phyloP scores from a whole-genome alignment of 2,888 invertebrate species.

The Polyommatus iphigenia region DNA sequence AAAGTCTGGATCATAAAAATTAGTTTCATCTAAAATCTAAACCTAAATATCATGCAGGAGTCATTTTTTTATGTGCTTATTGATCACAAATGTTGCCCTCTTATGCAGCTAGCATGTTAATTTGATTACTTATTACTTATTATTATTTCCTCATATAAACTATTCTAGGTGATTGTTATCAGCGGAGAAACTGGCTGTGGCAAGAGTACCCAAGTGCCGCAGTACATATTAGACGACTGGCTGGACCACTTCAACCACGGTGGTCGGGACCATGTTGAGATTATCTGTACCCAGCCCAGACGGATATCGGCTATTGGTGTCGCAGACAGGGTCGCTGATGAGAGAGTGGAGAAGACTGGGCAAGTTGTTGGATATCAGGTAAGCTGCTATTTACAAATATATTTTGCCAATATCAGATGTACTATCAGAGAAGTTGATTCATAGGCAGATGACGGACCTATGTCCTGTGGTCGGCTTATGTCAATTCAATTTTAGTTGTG shows the following conservation, averaged over 20 bases:
- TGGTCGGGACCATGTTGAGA: constrained; percentile 85
- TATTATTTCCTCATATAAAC: neutral
- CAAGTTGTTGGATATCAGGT: constrained; percentile 88
- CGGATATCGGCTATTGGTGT: constrained; percentile 95
- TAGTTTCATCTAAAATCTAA: no score
- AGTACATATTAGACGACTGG: constrained; percentile 95
- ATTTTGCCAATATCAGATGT: no score
- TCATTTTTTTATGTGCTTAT: no score
- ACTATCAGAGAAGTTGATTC: no score
- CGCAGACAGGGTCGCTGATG: constrained; percentile 93
- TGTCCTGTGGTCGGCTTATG: no score
- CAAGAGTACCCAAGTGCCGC: constrained; percentile 94
- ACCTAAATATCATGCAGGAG: no score
- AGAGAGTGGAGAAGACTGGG: constrained; percentile 89
- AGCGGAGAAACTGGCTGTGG: constrained; percentile 93
- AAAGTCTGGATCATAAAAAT: no score
- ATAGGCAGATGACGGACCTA: no score
- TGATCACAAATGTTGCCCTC: no score
- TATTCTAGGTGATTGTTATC: constrained; percentile 82
- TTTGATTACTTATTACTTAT: neutral
- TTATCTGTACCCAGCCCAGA: constrained; percentile 95
- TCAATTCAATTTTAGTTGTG: no score
- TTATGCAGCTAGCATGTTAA: neutral
- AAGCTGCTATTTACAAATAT: constrained; percentile 10
- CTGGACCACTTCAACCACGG: constrained; percentile 79